These are phyloP conservation scores for Paradoxurus hermaphroditus DNA, from an alignment of 2,113 vertebrate species.

Conservation along the genomic window DNA sequence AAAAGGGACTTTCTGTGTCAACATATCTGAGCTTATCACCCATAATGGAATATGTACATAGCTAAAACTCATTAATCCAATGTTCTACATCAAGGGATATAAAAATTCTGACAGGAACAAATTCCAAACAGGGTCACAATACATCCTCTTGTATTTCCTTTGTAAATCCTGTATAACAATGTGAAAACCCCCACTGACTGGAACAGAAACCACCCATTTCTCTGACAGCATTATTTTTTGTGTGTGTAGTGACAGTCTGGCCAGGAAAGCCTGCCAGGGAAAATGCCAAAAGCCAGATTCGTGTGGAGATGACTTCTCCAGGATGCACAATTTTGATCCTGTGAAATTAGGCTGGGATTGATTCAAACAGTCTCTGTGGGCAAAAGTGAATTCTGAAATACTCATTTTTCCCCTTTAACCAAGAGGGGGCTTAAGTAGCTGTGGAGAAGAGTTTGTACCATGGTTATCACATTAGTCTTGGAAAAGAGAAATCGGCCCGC, in stretches of 20 bases:
- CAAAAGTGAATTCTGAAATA: slow-evolving; percentile 31
- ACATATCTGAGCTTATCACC: neutral
- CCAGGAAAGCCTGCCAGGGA: neutral
- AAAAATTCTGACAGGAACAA: neutral
- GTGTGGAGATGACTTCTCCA: neutral
- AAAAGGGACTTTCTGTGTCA: neutral
- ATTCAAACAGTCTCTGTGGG: neutral
- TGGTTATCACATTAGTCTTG: neutral
- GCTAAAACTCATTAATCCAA: slow-evolving; percentile 50
- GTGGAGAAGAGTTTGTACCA: neutral
- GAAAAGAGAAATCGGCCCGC: neutral
- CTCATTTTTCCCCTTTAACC: slow-evolving; percentile 3
- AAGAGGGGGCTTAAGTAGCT: neutral
- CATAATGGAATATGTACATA: slow-evolving; percentile 28
- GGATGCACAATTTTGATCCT: neutral
- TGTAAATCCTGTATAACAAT: neutral
- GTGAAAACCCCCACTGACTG: neutral
- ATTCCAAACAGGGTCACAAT: slow-evolving; percentile 29
- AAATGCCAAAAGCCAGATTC: neutral
- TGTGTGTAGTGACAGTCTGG: neutral
- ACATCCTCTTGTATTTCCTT: slow-evolving; percentile 23
- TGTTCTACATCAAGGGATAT: slow-evolving; percentile 35
- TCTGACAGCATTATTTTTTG: neutral
- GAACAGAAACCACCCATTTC: neutral
- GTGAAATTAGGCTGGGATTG: neutral